These are phyloP conservation scores for Mirounga angustirostris DNA, from an alignment of 2,113 vertebrate genomes.

Conservation along the genomic window DNA sequence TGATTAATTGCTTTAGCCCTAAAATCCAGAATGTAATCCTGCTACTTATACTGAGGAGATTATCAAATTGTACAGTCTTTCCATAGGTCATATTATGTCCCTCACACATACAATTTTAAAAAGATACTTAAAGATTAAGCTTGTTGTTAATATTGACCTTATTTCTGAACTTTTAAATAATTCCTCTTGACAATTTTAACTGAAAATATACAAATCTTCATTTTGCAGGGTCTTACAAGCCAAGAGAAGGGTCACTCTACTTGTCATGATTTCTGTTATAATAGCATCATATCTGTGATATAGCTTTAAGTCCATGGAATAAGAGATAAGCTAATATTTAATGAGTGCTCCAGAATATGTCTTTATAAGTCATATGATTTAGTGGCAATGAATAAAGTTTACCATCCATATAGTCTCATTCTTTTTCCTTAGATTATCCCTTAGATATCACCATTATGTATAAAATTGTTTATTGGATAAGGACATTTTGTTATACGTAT, in stretches of 20 bases:
- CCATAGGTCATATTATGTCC: background rate
- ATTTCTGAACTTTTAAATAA: background rate
- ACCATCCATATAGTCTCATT: background rate
- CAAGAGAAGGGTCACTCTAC: background rate
- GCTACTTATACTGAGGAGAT: background rate
- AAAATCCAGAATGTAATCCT: conserved; percentile 29
- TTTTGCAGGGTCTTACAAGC: background rate
- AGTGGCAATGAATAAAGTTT: background rate
- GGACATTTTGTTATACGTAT: background rate
- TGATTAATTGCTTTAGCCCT: conserved; percentile 3
- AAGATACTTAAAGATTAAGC: background rate
- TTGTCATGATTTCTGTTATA: background rate
- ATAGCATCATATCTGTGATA: background rate
- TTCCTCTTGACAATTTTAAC: conserved; percentile 1
- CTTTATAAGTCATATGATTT: background rate
- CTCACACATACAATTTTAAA: background rate
- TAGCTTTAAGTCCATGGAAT: background rate
- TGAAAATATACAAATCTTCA: background rate
- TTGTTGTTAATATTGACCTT: conserved; percentile 1
- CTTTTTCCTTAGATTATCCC: background rate
- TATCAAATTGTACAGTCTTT: background rate
- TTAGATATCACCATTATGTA: background rate
- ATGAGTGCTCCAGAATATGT: background rate
- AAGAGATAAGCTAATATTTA: conserved; percentile 45
- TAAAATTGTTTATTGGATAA: background rate